These are phyloP conservation scores for Hesperophylax magnus DNA, from an alignment of 1,140 invertebrate species.

Conservation along the genomic window DNA sequence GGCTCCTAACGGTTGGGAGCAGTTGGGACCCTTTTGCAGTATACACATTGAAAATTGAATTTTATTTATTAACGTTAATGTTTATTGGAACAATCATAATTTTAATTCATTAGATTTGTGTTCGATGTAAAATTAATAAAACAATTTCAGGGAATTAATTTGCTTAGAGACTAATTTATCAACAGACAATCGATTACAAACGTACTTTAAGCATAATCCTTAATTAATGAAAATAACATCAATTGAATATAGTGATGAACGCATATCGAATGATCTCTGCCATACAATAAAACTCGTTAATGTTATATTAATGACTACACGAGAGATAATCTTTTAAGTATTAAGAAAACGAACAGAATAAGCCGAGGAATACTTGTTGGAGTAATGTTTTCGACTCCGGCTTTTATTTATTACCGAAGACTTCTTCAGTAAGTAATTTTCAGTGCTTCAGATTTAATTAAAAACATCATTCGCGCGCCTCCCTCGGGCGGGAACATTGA, in stretches of 20 bases:
- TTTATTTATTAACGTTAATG: too few species aligned
- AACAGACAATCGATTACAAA: neutral
- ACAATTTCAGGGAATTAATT: too few species aligned
- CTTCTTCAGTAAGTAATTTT: slow-evolving; percentile 56
- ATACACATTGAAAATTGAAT: too few species aligned
- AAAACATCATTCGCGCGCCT: slow-evolving; percentile 55
- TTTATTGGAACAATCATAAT: too few species aligned
- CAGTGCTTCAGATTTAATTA: slow-evolving; percentile 56
- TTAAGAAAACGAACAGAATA: slow-evolving; percentile 27
- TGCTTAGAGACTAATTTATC: too few species aligned
- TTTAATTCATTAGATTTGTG: too few species aligned
- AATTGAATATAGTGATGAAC: neutral
- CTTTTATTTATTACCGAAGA: slow-evolving; percentile 56
- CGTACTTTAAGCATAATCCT: neutral
- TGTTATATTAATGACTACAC: slow-evolving; percentile 22
- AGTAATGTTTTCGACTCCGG: slow-evolving; percentile 44
- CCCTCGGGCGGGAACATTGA: slow-evolving; percentile 32
- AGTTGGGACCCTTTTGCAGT: too few species aligned
- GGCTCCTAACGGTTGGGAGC: too few species aligned
- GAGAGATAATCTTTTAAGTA: slow-evolving; percentile 40
- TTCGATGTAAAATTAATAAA: too few species aligned
- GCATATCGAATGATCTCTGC: slow-evolving; percentile 25
- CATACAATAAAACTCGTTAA: slow-evolving; percentile 28
- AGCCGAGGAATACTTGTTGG: slow-evolving; percentile 28
- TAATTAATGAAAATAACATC: neutral